Evolutionary conservation across 1,140 invertebrate genomes (phyloP).

Genomic region (Chrysoperla carnea): DNA sequence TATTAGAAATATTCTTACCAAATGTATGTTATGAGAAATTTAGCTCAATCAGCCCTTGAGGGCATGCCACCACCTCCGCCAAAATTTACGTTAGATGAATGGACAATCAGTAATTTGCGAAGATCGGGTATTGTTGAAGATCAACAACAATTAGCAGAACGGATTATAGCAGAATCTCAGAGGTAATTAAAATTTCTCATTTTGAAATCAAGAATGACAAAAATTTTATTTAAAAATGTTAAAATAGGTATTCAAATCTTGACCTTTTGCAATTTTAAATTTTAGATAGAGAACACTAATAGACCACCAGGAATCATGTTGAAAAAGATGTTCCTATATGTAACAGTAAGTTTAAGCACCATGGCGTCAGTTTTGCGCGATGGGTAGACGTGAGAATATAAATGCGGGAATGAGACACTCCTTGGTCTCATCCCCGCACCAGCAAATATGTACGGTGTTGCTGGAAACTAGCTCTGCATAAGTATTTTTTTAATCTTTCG

Average conservation of each 20-base stretch:
- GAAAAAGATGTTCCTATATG: too few species aligned
- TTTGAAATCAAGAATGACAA: not conserved
- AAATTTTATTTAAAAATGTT: not conserved
- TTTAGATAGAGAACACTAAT: not conserved
- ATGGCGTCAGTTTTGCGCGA: not conserved
- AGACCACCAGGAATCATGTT: too few species aligned
- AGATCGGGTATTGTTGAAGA: constrained; percentile 32
- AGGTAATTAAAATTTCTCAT: constrained; percentile 2
- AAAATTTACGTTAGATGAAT: constrained; percentile 50
- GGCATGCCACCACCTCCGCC: constrained; percentile 1
- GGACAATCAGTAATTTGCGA: constrained; percentile 47
- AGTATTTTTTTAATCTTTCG: too few species aligned
- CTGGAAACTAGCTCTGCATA: too few species aligned
- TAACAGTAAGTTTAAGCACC: too few species aligned
- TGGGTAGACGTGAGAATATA: too few species aligned
- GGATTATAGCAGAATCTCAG: constrained; percentile 30
- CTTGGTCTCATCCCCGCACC: too few species aligned
- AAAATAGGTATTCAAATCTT: not conserved
- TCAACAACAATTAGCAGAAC: constrained; percentile 53
- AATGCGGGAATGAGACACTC: too few species aligned
- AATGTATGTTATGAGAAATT: too few species aligned
- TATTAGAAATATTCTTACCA: too few species aligned
- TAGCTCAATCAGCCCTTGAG: too few species aligned
- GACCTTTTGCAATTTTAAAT: not conserved
- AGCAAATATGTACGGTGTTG: too few species aligned